Evolutionary conservation across 2,113 vertebrate species (phyloP), one percentile per base, ranked within the genome.

Genomic region (Bombycilla garrulus): DNA sequence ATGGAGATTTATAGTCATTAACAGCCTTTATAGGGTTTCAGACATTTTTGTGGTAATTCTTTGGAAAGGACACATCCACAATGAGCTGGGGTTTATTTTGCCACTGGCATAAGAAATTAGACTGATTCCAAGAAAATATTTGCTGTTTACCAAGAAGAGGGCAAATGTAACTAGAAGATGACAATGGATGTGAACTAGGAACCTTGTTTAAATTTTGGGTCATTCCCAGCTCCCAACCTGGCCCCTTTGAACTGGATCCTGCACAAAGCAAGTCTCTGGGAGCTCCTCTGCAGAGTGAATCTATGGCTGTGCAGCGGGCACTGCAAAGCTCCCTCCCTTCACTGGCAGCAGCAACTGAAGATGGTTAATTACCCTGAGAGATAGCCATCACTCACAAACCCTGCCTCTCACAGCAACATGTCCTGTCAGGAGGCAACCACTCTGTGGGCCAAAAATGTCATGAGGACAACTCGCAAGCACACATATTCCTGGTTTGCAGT

Each of bases 1-100:
- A 67, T 88, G 94, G 92, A 95, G 96, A 93, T 95, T 94, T 90
- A 84, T 61, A 94, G 81, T 96, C 74, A 95, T 97, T 95, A 95
- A 94, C 87, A 86, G 81, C 69, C 88, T 97, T 97, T 61, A 88
- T 77, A 88, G 67, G 61, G 88, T 95, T 95, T 95, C 95, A 96
- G 96, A 91, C 78, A 93, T 95, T 94, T 88, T 95, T 97, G 92
- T 96, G 91, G 91, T 95, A 82, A 84, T 91, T 94, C 83, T 93
- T 94, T 94, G 91, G 91, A 96, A 95, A 60, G 88, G 77, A 96
- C 51, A 53, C 8, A 44, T 88, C 83, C 73, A 77, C 44, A 85
- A 93, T 79, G 92, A 93, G 66, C 93, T 93, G 80, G 80, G 85
- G 50, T 77, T 96, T 96, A 88, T 96, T 96, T 95, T 95, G 91